Evolutionary conservation across 2,113 vertebrate species (phyloP).

Genomic region (Dinomys branickii): DNA sequence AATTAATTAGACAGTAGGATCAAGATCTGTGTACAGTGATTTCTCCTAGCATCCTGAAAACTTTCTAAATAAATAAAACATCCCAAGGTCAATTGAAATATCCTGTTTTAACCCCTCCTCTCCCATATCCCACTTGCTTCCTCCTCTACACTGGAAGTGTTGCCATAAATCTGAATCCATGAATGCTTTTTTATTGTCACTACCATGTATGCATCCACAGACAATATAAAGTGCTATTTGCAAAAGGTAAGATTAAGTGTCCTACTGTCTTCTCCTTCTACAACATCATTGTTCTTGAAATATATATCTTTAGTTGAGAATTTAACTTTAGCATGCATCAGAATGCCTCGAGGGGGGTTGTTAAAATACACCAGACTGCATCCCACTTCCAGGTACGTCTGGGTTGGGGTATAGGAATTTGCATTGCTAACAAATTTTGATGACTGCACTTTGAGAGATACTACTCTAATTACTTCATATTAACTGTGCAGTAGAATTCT

Average conservation of each 20-base stretch:
- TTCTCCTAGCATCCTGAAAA: not conserved
- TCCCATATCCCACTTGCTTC: not conserved
- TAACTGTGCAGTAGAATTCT: not conserved
- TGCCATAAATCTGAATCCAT: not conserved
- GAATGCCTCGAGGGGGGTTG: not conserved
- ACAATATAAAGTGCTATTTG: not conserved
- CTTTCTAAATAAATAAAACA: not conserved
- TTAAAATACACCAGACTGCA: not conserved
- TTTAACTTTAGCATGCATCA: not conserved
- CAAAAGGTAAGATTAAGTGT: not conserved
- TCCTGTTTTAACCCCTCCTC: not conserved
- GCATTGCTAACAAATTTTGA: not conserved
- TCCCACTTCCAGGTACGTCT: not conserved
- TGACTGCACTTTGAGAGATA: not conserved
- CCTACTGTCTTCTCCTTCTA: not conserved
- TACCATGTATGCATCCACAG: not conserved
- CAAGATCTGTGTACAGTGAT: not conserved
- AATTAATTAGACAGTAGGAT: constrained; percentile 8
- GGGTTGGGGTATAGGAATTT: not conserved
- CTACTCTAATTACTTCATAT: not conserved
- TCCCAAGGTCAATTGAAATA: not conserved
- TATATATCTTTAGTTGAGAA: not conserved
- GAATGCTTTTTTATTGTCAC: not conserved
- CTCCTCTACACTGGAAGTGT: not conserved
- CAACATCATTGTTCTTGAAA: not conserved